Conservation (phyloP, 2,888 invertebrate genomes). For the Microctonus brassicae region DNA sequence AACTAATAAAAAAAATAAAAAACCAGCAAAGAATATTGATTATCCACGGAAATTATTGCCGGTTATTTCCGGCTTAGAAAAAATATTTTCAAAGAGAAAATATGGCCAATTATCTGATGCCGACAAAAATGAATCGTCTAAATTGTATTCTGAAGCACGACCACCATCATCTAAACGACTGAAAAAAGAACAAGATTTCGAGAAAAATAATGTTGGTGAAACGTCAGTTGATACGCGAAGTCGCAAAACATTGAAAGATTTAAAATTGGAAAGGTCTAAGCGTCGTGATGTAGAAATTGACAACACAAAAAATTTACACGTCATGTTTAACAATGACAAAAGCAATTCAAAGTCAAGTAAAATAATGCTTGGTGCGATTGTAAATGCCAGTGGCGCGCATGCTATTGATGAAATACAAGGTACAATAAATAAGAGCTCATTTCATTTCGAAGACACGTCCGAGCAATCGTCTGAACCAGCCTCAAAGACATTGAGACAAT, state of each 20-base stretch:
- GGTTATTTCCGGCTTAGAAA: constrained; percentile 24
- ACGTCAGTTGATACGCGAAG: constrained; percentile 18
- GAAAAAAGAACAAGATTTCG: constrained; percentile 6
- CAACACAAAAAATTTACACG: constrained; percentile 11
- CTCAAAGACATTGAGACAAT: constrained; percentile 52
- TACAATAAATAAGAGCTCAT: constrained; percentile 4
- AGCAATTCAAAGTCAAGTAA: neutral
- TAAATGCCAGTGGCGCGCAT: constrained; percentile 3
- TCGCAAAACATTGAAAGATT: constrained; percentile 22
- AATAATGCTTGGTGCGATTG: constrained; percentile 4
- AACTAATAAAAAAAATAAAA: neutral
- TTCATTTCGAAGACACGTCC: constrained; percentile 36
- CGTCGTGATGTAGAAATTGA: neutral
- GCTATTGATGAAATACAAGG: constrained; percentile 1
- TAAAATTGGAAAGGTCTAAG: constrained; percentile 28
- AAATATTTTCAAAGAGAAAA: constrained; percentile 30
- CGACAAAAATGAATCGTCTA: neutral
- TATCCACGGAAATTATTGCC: constrained; percentile 16
- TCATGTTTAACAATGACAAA: neutral
- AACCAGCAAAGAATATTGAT: neutral
- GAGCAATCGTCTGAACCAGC: constrained; percentile 39
- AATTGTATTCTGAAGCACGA: neutral
- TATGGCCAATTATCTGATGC: neutral
- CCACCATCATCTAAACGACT: constrained; percentile 16
- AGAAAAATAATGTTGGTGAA: neutral